Conservation (phyloP, 2,888 invertebrate genomes). For the Diaphora mendica region DNA sequence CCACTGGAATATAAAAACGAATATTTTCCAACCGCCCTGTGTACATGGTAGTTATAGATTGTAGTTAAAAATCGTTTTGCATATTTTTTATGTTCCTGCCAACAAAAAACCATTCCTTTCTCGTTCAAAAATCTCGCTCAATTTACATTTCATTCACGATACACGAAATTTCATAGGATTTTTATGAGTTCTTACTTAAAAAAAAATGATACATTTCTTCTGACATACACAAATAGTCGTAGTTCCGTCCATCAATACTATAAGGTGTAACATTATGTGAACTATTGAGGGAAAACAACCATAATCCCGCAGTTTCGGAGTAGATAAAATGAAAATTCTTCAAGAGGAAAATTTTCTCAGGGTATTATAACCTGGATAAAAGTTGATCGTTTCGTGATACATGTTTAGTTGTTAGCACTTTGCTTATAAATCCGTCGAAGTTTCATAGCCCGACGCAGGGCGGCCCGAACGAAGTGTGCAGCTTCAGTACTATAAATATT, state of each 20-base stretch:
- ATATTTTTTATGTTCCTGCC: conserved; percentile 10
- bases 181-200: neutral
- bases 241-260: conserved; percentile 29
- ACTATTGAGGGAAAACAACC: conserved; percentile 31
- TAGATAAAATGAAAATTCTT: conserved; percentile 56
- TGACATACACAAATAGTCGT: conserved; percentile 15
- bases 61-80: conserved; percentile 18
- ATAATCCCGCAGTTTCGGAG: conserved; percentile 35
- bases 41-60: conserved; percentile 31
- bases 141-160: conserved; percentile 14
- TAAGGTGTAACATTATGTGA: conserved; percentile 39
- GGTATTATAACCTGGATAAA: conserved; percentile 40
- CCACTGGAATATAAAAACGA: conserved; percentile 26
- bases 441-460: conserved; percentile 64
- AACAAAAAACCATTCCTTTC: conserved; percentile 9
- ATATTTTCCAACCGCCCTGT: conserved; percentile 33
- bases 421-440: conserved; percentile 65
- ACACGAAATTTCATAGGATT: neutral
- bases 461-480: conserved; percentile 66
- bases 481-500: conserved; percentile 66
- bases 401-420: conserved; percentile 56
- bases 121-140: neutral
- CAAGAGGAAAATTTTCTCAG: conserved; percentile 50
- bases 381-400: conserved; percentile 56
- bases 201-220: neutral